Evolutionary conservation across 2,888 invertebrate species (phyloP), one percentile per base, ranked within the genome.

Genomic region (Scotopteryx bipunctaria): DNA sequence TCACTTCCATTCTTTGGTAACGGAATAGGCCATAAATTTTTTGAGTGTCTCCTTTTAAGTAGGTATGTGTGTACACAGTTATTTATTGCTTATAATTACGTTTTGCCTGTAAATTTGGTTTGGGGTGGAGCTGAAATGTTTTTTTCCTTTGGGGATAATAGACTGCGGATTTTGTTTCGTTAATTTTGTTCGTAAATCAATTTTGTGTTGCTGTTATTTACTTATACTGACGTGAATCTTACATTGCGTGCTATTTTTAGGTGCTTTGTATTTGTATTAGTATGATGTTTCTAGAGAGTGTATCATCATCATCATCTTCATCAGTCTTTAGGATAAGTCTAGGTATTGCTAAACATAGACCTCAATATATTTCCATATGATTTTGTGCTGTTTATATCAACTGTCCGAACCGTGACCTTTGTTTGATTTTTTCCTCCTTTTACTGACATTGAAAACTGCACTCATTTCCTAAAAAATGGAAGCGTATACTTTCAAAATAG

Each of bases 11-110:
- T 67, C 63, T 69, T 69, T 64, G 78, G 73, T 78, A 80, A 76
- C 78, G 78, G 78, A 74, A 76, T 69, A 68, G 76, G 78, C 80
- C 69, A 86, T 86, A 87, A 86, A 87, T 87, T 82, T 76, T 64
- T 67, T 64, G 71, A 75, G 73, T 76, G 80, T 71, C 67, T 67
- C 69, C 71, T 66, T 71, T 71, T 73, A 69, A 75, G 68, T 69
- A 72, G 73, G 67, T 80, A 73, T 73, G 65, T 75, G 72, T 71
- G 67, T 76, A 74, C 71, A 57, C 63, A 63, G 80, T 83, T 81
- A 85, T 86, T 83, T 84, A 84, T 78, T 74, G 81, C 63, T 63
- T 60, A 63, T 63, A 63, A 63, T 63, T 63, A 63, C 63, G 58
- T 47, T 63, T 56, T 57, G 57, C 55, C 59, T 57, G 59, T 59